These are phyloP conservation scores for Indri indri DNA, from an alignment of 2,113 vertebrate species.

Conservation along the genomic window DNA sequence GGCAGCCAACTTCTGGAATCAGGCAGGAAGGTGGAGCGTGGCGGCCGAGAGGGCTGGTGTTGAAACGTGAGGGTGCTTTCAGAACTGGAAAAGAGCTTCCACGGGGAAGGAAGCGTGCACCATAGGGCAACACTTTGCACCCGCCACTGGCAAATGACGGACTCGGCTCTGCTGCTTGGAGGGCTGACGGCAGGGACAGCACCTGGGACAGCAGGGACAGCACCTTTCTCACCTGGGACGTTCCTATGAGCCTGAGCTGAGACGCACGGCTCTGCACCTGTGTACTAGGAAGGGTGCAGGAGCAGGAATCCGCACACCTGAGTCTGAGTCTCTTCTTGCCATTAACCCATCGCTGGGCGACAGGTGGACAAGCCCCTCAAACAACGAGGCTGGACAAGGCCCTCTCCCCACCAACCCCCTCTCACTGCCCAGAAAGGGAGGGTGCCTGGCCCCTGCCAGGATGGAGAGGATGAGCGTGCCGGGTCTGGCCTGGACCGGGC, in stretches of 20 bases:
- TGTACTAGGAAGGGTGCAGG: neutral
- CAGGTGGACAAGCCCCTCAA: neutral
- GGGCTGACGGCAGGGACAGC: neutral
- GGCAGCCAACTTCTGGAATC: too few relatives aligned
- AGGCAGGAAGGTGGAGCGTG: neutral
- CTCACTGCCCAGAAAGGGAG: neutral
- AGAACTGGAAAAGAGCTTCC: neutral
- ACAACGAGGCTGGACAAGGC: neutral
- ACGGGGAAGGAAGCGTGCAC: neutral
- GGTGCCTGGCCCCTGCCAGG: too few relatives aligned
- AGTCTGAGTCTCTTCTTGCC: neutral
- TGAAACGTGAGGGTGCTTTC: neutral
- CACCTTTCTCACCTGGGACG: too few relatives aligned
- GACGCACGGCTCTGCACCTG: neutral
- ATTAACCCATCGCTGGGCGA: neutral
- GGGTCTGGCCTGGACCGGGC: fast-evolving
- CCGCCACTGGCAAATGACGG: neutral
- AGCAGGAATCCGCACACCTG: neutral
- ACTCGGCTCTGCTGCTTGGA: neutral
- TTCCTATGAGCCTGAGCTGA: too few relatives aligned
- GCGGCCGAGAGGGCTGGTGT: neutral
- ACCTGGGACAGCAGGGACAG: too few relatives aligned
- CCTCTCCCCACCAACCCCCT: neutral
- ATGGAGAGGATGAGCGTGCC: fast-evolving
- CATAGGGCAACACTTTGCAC: neutral